A percentile compares a stretch with the other conserved stretches of the same genome.
Conservation (phyloP, 2,113 vertebrate species). For the Sander vitreus region DNA sequence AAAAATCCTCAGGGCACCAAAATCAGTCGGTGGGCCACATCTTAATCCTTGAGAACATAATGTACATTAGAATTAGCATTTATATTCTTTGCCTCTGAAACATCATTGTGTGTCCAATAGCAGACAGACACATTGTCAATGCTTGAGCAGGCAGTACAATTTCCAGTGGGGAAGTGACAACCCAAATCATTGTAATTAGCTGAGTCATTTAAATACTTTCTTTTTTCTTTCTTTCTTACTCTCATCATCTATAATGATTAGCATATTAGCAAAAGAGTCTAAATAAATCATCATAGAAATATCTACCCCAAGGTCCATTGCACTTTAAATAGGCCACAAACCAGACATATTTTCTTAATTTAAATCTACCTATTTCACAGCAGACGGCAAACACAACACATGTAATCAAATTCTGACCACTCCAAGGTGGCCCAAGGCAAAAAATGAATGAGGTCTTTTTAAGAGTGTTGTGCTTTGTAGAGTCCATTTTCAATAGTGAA, state of each 20-base stretch:
- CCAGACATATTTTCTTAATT: background rate
- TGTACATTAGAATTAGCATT: slow-evolving; percentile 71
- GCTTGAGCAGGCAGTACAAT: slow-evolving; percentile 47
- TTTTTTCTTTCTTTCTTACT: background rate
- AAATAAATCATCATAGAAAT: background rate
- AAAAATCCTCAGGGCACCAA: slow-evolving; percentile 60
- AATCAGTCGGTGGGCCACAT: slow-evolving; percentile 57
- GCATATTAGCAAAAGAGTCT: background rate
- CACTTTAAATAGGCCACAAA: background rate
- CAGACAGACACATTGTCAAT: slow-evolving; percentile 44
- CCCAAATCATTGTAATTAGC: slow-evolving; percentile 43
- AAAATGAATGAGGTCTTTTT: slow-evolving; percentile 34
- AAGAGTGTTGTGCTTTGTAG: slow-evolving; percentile 40
- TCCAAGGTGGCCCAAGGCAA: slow-evolving; percentile 36
- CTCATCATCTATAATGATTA: slow-evolving; percentile 20
- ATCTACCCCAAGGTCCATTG: background rate
- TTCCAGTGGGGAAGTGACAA: slow-evolving; percentile 39
- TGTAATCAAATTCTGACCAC: slow-evolving; percentile 46
- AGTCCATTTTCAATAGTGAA: slow-evolving; percentile 46
- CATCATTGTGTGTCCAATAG: slow-evolving; percentile 50
- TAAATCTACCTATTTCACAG: slow-evolving; percentile 31
- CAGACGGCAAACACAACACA: slow-evolving; percentile 19
- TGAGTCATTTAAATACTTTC: slow-evolving; percentile 14
- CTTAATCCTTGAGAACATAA: slow-evolving; percentile 70
- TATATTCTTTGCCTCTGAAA: slow-evolving; percentile 52